Percentiles rank a stretch among this genome's conserved stretches.
phyloP scores from a whole-genome alignment of 2,113 vertebrate genomes.

The Octodon degus region DNA sequence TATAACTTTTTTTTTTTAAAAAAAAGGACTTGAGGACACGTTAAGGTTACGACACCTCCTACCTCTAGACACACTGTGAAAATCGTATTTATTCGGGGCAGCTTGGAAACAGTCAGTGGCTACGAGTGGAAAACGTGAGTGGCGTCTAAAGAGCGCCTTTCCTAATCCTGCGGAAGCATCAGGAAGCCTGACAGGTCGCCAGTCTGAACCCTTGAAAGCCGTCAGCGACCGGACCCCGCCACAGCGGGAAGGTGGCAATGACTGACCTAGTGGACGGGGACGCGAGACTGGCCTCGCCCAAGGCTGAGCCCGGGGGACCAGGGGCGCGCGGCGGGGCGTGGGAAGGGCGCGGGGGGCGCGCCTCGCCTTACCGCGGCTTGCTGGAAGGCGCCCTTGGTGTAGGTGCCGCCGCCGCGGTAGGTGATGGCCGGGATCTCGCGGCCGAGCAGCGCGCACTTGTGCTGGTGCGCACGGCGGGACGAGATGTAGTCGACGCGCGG shows the following conservation, averaged over 20 bases:
- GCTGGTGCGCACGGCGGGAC: slow-evolving; percentile 91
- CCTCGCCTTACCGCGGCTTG: slow-evolving; percentile 94
- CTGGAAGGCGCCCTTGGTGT: slow-evolving; percentile 98
- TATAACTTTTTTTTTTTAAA: not conserved
- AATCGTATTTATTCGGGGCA: not conserved
- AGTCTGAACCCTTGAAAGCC: not conserved
- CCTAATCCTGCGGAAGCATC: not conserved
- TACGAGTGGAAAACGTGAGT: not conserved
- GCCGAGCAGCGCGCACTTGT: slow-evolving; percentile 97
- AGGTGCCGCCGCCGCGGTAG: slow-evolving; percentile 97
- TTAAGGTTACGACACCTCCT: not conserved
- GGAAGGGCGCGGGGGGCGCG: not conserved
- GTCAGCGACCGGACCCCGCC: not conserved
- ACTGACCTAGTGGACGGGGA: not conserved
- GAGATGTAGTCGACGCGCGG: slow-evolving; percentile 97
- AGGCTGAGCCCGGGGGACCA: not conserved
- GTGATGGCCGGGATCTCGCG: slow-evolving; percentile 96
- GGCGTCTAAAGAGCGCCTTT: not conserved
- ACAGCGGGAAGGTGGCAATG: not conserved
- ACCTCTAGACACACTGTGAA: not conserved
- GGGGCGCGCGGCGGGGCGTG: not conserved
- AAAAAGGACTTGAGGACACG: not conserved
- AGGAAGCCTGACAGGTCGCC: not conserved
- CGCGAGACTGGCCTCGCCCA: not conserved
- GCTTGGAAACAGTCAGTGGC: too few relatives aligned